phyloP scores from a whole-genome alignment of 2,797 vertebrate species.

The Esox masquinongy region DNA sequence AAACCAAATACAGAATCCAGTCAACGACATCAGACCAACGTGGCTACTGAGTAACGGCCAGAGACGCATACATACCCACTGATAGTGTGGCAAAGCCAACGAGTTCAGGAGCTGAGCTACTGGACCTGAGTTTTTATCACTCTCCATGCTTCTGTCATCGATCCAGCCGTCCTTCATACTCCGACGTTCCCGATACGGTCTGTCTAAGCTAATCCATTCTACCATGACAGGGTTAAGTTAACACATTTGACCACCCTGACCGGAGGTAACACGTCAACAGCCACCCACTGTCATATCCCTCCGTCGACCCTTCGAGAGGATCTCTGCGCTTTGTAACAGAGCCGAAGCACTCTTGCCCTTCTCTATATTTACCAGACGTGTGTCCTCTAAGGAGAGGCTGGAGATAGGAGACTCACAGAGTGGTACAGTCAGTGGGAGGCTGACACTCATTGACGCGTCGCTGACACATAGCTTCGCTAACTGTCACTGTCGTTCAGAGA shows the following conservation, averaged over 20 bases:
- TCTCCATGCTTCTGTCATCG: slow-evolving; percentile 65
- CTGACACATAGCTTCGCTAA: background rate
- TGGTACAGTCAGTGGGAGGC: background rate
- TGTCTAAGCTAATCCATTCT: background rate
- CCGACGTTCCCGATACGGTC: background rate
- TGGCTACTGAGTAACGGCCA: background rate
- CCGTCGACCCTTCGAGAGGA: background rate
- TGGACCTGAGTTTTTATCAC: slow-evolving; percentile 66
- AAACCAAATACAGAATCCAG: background rate
- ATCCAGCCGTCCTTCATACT: slow-evolving; percentile 69
- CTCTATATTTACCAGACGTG: background rate
- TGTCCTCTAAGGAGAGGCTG: background rate
- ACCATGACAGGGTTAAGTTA: background rate
- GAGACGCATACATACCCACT: slow-evolving; percentile 70
- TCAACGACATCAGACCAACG: background rate
- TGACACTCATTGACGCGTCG: background rate
- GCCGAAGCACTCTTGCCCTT: background rate
- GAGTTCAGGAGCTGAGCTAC: slow-evolving; percentile 77
- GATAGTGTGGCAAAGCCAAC: slow-evolving; percentile 76
- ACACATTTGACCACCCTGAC: background rate
- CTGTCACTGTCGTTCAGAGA: background rate
- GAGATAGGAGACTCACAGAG: background rate
- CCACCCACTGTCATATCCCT: background rate
- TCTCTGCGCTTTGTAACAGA: background rate
- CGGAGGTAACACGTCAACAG: background rate